Evolutionary conservation across 2,113 vertebrate genomes (phyloP).

Genomic region (Dipodomys spectabilis): DNA sequence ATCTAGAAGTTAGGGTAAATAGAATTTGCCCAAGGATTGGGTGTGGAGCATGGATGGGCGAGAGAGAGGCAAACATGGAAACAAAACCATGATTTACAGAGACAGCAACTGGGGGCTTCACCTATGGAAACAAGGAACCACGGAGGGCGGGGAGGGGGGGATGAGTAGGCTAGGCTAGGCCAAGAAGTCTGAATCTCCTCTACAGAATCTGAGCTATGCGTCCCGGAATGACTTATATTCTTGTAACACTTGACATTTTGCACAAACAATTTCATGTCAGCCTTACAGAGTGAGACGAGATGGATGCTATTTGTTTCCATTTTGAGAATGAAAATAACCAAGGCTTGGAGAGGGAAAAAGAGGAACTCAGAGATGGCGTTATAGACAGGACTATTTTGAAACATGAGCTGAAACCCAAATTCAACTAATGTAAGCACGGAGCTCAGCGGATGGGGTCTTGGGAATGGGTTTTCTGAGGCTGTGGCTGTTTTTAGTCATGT

Average conservation of each 20-base stretch:
- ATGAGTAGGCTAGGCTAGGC: background rate
- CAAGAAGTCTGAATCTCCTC: background rate
- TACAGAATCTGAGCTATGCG: background rate
- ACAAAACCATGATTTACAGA: background rate
- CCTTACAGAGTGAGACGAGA: background rate
- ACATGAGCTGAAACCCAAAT: constrained; percentile 19
- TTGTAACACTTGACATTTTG: constrained; percentile 31
- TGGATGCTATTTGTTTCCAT: constrained; percentile 55
- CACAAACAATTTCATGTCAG: constrained; percentile 49
- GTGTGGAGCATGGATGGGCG: background rate
- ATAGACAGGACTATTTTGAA: constrained; percentile 26
- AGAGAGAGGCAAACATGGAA: background rate
- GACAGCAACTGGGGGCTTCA: background rate
- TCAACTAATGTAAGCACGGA: background rate
- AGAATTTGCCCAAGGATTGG: background rate
- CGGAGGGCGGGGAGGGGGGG: background rate
- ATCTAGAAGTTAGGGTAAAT: background rate
- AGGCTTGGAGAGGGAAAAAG: background rate
- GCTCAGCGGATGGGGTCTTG: background rate
- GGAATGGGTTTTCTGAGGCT: background rate
- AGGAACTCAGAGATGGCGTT: background rate
- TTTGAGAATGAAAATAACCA: constrained; percentile 55
- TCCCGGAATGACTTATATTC: constrained; percentile 10
- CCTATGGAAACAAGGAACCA: background rate
- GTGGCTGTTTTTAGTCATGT: background rate